Evolutionary conservation across 2,797 vertebrate species (phyloP), one percentile per base, ranked within the genome.

Genomic region (Synaphobranchus kaupii): DNA sequence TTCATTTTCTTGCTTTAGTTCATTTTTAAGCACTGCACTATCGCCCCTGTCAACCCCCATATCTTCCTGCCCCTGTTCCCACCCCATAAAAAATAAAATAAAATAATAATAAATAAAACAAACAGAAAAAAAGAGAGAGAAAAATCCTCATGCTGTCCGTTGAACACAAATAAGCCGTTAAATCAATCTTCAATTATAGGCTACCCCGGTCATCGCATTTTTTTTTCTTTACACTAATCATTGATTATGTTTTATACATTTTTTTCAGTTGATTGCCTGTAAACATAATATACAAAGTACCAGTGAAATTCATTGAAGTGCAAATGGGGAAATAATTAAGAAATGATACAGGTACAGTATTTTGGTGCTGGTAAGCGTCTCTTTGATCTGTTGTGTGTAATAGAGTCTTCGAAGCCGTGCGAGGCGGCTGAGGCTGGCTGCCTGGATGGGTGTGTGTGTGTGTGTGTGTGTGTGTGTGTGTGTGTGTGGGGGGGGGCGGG

Each of bases 241-340:
- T 44, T 78, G 13, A 44, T 39, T 44, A 0, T 39, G 17, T 44
- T 78, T 8, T 10, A 71, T 31, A 28, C 10, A 76, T 76, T 86
- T 81, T 81, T 68, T 56, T 86, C 60, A 68, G 81, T 25, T 85
- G 48, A 39, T 84, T 80, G 85, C 85, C 85, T 60, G 6, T 81
- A 85, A 83, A 88, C 87, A 87, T 86, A 88, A 54, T 39, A 73
- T 58, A 44, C n/a, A 94, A 95, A 94, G 93, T 94, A 94, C 94
- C 94, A 92, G 90, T 90, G 91, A 88, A 31, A 91, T 89, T 91
- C 90, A 89, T 90, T 93, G 89, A 92, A 91, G 92, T 10, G 66
- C 12, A 68, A 68, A 68, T 68, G 93, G 94, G 86, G 17, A 76
- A 39, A 56, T 93, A 92, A 93, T 56, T 13, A 56, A 15, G 2